phyloP scores from a whole-genome alignment of 2,797 vertebrate species.

The Chelidonichthys spinosus region DNA sequence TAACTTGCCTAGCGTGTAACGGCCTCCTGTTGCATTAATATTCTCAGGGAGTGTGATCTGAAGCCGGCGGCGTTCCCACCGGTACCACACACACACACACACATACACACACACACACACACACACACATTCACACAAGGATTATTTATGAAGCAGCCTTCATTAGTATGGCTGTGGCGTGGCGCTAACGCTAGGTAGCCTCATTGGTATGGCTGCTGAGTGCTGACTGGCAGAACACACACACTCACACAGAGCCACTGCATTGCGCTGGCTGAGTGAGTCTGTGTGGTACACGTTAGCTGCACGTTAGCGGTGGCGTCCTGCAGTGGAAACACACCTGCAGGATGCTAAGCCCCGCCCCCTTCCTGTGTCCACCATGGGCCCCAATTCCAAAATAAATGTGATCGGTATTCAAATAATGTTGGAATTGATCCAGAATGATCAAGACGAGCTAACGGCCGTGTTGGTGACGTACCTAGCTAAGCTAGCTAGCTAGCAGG shows the following conservation, averaged over 20 bases:
- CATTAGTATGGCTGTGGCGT: conserved; percentile 64
- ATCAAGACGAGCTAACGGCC: too few species aligned
- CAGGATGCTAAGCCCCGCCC: too few species aligned
- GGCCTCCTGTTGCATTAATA: conserved; percentile 22
- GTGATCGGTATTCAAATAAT: too few species aligned
- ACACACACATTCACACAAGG: neutral
- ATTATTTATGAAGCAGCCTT: conserved; percentile 46
- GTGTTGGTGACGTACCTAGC: too few species aligned
- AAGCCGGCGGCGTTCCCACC: conserved; percentile 11
- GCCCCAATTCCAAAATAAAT: too few species aligned
- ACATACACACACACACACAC: too few species aligned
- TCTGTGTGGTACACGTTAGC: conserved; percentile 24
- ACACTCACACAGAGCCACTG: conserved; percentile 46
- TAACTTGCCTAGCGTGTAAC: conserved; percentile 15
- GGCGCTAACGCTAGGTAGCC: conserved; percentile 50
- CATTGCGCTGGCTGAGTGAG: conserved; percentile 71
- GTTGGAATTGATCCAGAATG: too few species aligned
- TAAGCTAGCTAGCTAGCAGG: too few species aligned
- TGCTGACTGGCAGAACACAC: conserved; percentile 64
- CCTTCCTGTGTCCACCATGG: too few species aligned
- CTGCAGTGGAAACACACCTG: too few species aligned
- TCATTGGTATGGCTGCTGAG: conserved; percentile 73
- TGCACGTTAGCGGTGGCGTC: conserved; percentile 17
- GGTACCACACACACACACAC: neutral
- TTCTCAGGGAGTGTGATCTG: conserved; percentile 23